These are phyloP conservation scores for Synanthedon andrenaeformis DNA, from an alignment of 2,888 invertebrate genomes.

Conservation along the genomic window DNA sequence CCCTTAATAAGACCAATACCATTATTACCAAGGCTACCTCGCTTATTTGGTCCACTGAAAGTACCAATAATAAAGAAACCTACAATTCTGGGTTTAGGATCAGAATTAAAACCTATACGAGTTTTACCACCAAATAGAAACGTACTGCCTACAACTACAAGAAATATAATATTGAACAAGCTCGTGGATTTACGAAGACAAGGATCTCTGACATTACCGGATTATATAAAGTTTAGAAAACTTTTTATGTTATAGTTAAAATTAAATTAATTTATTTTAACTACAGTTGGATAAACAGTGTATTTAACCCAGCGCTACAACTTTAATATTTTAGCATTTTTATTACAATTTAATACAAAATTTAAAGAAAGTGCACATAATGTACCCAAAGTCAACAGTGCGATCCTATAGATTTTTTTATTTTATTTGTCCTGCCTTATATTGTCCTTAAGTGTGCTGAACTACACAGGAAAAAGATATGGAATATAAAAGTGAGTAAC, in stretches of 20 bases:
- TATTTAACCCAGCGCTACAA: too few species aligned
- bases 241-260: constrained; percentile 11
- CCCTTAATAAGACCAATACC: constrained; percentile 13
- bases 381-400: too few species aligned
- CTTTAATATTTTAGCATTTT: too few species aligned
- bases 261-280: too few species aligned
- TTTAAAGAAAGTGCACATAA: too few species aligned
- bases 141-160: constrained; percentile 3
- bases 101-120: constrained; percentile 19
- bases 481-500: too few species aligned
- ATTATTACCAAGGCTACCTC: constrained; percentile 12
- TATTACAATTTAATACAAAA: too few species aligned
- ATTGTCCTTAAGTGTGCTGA: too few species aligned
- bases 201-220: constrained; percentile 29
- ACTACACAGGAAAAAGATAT: too few species aligned
- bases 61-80: constrained; percentile 20
- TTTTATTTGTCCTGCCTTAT: too few species aligned
- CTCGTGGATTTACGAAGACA: constrained; percentile 28
- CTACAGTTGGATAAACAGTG: too few species aligned
- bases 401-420: too few species aligned
- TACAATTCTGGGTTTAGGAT: constrained; percentile 12
- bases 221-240: constrained; percentile 33
- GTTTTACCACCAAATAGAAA: constrained; percentile 6
- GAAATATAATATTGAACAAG: constrained; percentile 20
- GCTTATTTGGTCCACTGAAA: constrained; percentile 15